Evolutionary conservation across 2,113 vertebrate genomes (phyloP), one percentile per base, ranked within the genome.

Genomic region (Pterocles orientalis): DNA sequence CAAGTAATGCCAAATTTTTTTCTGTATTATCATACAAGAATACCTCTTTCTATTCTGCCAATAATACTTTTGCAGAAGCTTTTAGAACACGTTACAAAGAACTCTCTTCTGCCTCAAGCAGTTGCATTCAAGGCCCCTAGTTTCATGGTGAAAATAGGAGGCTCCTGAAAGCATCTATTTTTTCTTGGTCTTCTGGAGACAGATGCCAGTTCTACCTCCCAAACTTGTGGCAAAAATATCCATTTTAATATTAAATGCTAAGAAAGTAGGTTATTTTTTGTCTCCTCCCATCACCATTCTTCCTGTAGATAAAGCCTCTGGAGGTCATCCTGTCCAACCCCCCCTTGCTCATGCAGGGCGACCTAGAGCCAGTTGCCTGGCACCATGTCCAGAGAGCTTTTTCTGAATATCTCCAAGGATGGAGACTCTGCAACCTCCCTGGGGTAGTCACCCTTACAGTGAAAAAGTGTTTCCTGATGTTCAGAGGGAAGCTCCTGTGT

Each of bases 251-350:
- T 43, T 75, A 72, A 58, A 83, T 14, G 7, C 12, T 26, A 88
- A 66, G 13, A 19, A 78, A 73, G 21, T 1, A 61, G 5, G 4
- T 39, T 39, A 8, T 13, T 41, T 61, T 85, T 69, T 75, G 4
- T 15, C 19, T 18, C 36, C 24, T 5, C 7, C 19, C 14, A 24
- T 71, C 36, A 13, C 26, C 0, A 0, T 9, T 4, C 23, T 2
- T 10, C 9, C 28, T 58, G 47, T 10, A 89, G 23, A 53, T n/a
- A 51, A 39, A 73, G n/a, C n/a, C n/a, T n/a, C n/a, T n/a, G 78
- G 41, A 82, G 17, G 13, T 57, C 51, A 51, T 41, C 47, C 72
- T 28, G 78, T 24, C 11, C 33, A 61, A n/a, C 1, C 7, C 1
- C 23, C 16, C n/a, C n/a, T 31, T 12, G 17, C n/a, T 50, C 25